Conservation (phyloP, 2,888 invertebrate species). For the Ophioninae sp. region DNA sequence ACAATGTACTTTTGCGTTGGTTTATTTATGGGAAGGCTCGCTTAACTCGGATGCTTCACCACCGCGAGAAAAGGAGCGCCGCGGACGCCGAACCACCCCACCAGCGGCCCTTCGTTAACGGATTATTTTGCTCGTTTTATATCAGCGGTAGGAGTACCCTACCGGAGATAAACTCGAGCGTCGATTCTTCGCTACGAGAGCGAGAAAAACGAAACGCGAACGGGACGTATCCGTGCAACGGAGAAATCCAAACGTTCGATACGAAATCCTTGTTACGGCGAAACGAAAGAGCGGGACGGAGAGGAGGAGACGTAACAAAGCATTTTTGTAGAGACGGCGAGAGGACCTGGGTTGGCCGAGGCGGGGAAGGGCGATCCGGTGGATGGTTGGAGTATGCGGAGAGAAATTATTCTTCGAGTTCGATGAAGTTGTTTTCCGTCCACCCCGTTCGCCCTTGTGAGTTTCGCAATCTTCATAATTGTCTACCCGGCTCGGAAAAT, state of each 20-base stretch:
- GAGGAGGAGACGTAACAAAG: conserved; percentile 10
- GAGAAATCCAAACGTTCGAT: conserved; percentile 55
- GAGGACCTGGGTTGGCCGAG: background rate
- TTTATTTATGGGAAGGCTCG: conserved; percentile 67
- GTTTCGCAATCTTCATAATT: conserved; percentile 44
- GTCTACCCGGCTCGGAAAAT: conserved; percentile 22
- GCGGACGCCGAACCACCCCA: conserved; percentile 46
- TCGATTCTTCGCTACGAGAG: conserved; percentile 11
- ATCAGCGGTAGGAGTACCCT: conserved; percentile 24
- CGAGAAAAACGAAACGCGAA: conserved; percentile 48
- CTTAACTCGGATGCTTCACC: conserved; percentile 51
- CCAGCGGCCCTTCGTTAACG: conserved; percentile 65
- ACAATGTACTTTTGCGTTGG: conserved; percentile 71
- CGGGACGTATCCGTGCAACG: conserved; percentile 25
- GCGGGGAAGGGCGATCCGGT: background rate
- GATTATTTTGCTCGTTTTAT: conserved; percentile 57
- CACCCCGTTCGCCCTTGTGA: conserved; percentile 15
- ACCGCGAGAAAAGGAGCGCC: conserved; percentile 43
- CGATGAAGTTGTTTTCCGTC: conserved; percentile 30
- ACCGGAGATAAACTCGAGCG: conserved; percentile 29
- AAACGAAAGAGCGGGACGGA: conserved; percentile 20
- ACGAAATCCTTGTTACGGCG: conserved; percentile 55
- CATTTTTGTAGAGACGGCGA: conserved; percentile 23
- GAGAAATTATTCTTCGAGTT: conserved; percentile 37
- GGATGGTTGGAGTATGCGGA: conserved; percentile 5